Conservation (phyloP, 1,140 invertebrate genomes). For the Epicauta chinensis region DNA sequence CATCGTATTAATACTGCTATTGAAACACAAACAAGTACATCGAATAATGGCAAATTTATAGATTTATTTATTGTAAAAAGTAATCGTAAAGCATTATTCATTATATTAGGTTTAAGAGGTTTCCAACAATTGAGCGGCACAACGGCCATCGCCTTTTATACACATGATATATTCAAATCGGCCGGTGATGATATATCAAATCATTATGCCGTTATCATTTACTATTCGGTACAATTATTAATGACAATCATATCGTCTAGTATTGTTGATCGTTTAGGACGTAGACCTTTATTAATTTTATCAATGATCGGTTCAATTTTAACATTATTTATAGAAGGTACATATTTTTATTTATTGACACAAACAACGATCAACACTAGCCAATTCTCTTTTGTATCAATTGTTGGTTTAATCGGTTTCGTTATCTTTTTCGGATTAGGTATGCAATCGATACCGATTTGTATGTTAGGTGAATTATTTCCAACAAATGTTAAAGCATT, state of each 20-base stretch:
- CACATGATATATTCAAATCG: slow-evolving; percentile 63
- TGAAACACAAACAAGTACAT: slow-evolving; percentile 29
- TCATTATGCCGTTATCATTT: slow-evolving; percentile 47
- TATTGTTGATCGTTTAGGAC: slow-evolving; percentile 64
- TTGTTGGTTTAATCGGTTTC: slow-evolving; percentile 60
- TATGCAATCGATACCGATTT: slow-evolving; percentile 63
- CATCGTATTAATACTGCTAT: slow-evolving; percentile 54
- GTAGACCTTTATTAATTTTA: slow-evolving; percentile 58
- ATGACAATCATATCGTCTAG: slow-evolving; percentile 57
- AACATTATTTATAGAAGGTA: slow-evolving; percentile 50
- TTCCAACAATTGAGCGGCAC: slow-evolving; percentile 72
- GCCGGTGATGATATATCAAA: slow-evolving; percentile 45
- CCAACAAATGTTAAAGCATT: slow-evolving; percentile 63
- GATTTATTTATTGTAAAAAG: slow-evolving; percentile 52
- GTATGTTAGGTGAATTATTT: slow-evolving; percentile 68
- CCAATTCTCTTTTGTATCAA: slow-evolving; percentile 47
- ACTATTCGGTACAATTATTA: slow-evolving; percentile 60
- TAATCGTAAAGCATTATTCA: slow-evolving; percentile 57
- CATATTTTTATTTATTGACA: slow-evolving; percentile 55
- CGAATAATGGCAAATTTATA: slow-evolving; percentile 47
- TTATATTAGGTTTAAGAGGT: slow-evolving; percentile 58
- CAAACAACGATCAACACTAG: slow-evolving; percentile 27
- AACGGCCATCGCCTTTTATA: slow-evolving; percentile 66
- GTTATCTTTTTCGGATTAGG: slow-evolving; percentile 65
- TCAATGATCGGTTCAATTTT: slow-evolving; percentile 52